phyloP scores from a whole-genome alignment of 2,888 invertebrate genomes.

The Xanthia togata region DNA sequence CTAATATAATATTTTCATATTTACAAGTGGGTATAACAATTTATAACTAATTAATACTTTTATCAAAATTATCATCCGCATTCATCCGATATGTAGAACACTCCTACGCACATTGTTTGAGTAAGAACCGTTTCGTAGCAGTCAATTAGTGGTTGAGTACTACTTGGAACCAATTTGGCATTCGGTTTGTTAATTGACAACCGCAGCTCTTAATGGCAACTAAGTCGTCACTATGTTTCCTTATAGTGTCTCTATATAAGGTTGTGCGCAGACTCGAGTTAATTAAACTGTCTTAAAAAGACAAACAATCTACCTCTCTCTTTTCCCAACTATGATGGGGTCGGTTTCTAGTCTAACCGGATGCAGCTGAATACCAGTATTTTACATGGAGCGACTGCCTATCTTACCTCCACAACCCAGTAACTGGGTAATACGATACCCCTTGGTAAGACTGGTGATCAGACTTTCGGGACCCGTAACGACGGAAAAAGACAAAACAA shows the following conservation, averaged over 20 bases:
- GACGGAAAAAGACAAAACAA: not conserved
- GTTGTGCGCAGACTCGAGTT: not conserved
- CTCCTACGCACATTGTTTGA: conserved; percentile 4
- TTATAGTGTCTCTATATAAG: not conserved
- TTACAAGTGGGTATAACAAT: too few species aligned
- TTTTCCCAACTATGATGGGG: too few species aligned
- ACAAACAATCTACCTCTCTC: not conserved
- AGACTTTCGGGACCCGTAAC: too few species aligned
- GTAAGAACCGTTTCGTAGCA: conserved; percentile 6
- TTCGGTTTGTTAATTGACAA: conserved; percentile 45
- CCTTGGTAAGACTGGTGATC: too few species aligned
- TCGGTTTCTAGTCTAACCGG: too few species aligned
- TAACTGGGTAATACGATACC: too few species aligned
- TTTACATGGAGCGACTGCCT: too few species aligned
- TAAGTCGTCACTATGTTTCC: conserved; percentile 7
- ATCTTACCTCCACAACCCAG: too few species aligned
- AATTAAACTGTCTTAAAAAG: not conserved
- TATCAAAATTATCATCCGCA: too few species aligned
- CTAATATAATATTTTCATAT: too few species aligned
- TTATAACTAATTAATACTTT: too few species aligned
- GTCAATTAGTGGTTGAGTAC: conserved; percentile 12
- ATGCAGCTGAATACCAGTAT: too few species aligned
- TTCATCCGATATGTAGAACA: not conserved
- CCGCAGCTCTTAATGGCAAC: conserved; percentile 29
- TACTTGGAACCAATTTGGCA: conserved; percentile 38